Conservation (phyloP, 2,113 vertebrate genomes). For the Pomatorhinus ruficollis region DNA sequence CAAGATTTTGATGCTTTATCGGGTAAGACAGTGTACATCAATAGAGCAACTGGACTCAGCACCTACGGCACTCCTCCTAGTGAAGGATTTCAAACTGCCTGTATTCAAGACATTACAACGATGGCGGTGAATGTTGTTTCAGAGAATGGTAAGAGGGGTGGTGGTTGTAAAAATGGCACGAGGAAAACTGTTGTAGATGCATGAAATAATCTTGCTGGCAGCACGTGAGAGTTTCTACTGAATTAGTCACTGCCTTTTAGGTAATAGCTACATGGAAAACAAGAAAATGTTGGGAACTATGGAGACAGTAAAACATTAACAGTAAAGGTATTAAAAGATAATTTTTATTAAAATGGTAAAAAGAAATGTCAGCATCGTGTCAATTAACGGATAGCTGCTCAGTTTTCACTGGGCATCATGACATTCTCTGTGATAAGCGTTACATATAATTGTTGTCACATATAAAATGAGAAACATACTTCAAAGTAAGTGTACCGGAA, state of each 20-base stretch:
- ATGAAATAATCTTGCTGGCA: neutral
- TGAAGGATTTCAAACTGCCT: slow-evolving; percentile 72
- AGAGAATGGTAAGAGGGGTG: slow-evolving; percentile 80
- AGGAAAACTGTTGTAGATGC: neutral
- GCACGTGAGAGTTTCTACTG: neutral
- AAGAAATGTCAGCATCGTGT: neutral
- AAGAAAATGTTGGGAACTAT: neutral
- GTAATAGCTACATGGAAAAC: neutral
- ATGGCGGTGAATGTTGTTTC: slow-evolving; percentile 85
- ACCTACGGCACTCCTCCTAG: slow-evolving; percentile 76
- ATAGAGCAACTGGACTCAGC: slow-evolving; percentile 89
- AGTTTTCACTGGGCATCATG: neutral
- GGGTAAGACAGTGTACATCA: slow-evolving; percentile 87
- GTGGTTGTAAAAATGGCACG: neutral
- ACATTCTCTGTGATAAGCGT: neutral
- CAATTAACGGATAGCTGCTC: neutral
- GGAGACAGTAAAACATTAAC: neutral
- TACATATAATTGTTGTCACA: neutral
- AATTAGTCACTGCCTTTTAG: neutral
- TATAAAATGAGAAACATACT: neutral
- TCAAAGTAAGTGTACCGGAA: neutral
- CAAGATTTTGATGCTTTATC: slow-evolving; percentile 81
- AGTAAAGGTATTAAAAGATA: neutral
- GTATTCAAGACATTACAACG: slow-evolving; percentile 86
- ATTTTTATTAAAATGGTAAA: neutral